A percentile compares a stretch with the other conserved stretches of the same genome.
phyloP scores from a whole-genome alignment of 2,797 vertebrate genomes.

The Anguilla obscura region DNA sequence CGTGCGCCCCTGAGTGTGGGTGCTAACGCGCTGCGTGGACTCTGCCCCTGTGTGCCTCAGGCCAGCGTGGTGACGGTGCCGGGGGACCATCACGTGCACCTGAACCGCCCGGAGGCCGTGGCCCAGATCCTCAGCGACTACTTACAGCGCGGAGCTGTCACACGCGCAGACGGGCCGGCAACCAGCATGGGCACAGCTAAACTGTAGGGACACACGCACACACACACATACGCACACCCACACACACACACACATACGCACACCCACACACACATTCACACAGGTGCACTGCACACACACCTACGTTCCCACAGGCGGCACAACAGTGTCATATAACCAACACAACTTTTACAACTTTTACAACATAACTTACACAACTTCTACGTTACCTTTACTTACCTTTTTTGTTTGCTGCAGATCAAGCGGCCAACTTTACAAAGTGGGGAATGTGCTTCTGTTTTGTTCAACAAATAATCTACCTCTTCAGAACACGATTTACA shows the following conservation, averaged over 20 bases:
- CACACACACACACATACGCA: not conserved
- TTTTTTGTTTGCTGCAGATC: no score
- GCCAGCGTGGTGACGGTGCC: constrained; percentile 56
- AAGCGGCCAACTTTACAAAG: no score
- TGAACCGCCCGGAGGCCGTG: constrained; percentile 63
- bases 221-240: not conserved
- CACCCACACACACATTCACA: not conserved
- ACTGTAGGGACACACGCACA: constrained; percentile 40
- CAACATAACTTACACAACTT: no score
- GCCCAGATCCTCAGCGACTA: constrained; percentile 64
- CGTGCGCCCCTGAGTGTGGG: not conserved
- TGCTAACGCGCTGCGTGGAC: not conserved
- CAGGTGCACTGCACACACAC: no score
- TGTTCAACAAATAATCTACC: no score
- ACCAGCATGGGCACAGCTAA: constrained; percentile 36
- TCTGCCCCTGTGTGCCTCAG: constrained; percentile 46
- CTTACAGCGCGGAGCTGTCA: constrained; percentile 52
- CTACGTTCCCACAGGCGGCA: no score
- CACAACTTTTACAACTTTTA: no score
- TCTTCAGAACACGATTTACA: no score
- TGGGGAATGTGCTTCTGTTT: no score
- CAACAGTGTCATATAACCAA: no score
- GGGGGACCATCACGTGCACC: constrained; percentile 73
- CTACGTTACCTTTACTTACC: no score
- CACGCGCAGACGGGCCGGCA: not conserved